phyloP scores from a whole-genome alignment of 2,113 vertebrate genomes.

The Thermophis baileyi region DNA sequence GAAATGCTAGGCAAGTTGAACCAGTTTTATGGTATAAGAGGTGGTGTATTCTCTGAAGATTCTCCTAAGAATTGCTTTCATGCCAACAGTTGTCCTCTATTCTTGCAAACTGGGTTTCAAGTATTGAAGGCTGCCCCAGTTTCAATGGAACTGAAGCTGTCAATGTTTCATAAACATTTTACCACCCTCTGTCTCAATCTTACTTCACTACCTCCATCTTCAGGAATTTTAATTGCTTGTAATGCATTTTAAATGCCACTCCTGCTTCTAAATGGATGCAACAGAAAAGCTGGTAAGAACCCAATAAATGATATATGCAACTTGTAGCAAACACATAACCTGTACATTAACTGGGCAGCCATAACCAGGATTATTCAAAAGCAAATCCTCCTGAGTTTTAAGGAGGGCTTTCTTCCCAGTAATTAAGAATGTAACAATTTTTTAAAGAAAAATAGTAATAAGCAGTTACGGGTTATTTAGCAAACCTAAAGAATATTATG shows the following conservation, averaged over 20 bases:
- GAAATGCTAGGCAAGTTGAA: neutral
- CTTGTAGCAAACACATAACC: neutral
- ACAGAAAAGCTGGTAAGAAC: neutral
- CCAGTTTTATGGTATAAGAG: neutral
- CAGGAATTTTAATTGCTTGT: neutral
- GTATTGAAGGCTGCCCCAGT: neutral
- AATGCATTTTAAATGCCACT: neutral
- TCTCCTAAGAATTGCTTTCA: neutral
- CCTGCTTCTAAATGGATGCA: neutral
- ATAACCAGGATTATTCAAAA: neutral
- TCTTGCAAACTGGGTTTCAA: neutral
- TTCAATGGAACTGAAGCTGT: neutral
- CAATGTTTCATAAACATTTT: neutral
- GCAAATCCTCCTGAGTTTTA: neutral
- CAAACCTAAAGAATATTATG: neutral
- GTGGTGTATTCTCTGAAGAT: neutral
- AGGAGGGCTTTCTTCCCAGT: neutral
- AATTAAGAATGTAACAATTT: neutral
- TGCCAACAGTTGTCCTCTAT: neutral
- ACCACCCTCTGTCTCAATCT: neutral
- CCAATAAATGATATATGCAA: no score
- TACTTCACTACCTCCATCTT: neutral
- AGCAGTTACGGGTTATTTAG: neutral
- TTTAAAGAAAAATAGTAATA: neutral
- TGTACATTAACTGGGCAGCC: neutral